A percentile compares a stretch with the other conserved stretches of the same genome.
Conservation (phyloP, 2,797 vertebrate genomes). For the Mus caroli region DNA sequence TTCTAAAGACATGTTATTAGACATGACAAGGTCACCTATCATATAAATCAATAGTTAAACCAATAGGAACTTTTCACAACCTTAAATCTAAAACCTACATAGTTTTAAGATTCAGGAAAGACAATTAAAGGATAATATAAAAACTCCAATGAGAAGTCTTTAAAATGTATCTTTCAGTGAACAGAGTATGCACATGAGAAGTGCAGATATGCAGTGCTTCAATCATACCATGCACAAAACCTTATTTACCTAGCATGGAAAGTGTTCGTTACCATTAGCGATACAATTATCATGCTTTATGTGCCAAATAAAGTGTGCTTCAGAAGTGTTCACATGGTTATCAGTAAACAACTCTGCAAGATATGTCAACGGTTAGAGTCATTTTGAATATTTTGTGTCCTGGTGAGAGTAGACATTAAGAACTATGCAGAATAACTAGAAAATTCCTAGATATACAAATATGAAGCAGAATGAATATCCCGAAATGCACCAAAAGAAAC, state of each 20-base stretch:
- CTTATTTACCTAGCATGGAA: not conserved
- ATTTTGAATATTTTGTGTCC: not conserved
- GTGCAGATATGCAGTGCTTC: too few species aligned
- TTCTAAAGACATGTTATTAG: not conserved
- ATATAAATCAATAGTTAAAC: not conserved
- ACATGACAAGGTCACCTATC: not conserved
- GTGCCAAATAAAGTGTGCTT: not conserved
- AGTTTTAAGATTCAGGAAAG: not conserved
- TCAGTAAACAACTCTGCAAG: not conserved
- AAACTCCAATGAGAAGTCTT: not conserved
- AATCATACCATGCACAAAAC: not conserved
- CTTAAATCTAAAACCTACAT: not conserved
- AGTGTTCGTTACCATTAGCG: not conserved
- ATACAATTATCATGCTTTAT: not conserved
- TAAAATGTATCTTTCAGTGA: not conserved
- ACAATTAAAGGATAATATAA: not conserved
- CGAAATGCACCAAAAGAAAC: not conserved
- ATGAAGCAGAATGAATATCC: not conserved
- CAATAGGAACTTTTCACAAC: not conserved
- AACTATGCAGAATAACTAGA: not conserved
- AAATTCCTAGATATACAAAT: not conserved
- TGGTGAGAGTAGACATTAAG: not conserved
- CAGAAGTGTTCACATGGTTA: not conserved
- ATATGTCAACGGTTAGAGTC: not conserved
- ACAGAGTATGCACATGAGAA: not conserved